phyloP scores from a whole-genome alignment of 2,888 invertebrate genomes.

The Perizoma affinitatum region DNA sequence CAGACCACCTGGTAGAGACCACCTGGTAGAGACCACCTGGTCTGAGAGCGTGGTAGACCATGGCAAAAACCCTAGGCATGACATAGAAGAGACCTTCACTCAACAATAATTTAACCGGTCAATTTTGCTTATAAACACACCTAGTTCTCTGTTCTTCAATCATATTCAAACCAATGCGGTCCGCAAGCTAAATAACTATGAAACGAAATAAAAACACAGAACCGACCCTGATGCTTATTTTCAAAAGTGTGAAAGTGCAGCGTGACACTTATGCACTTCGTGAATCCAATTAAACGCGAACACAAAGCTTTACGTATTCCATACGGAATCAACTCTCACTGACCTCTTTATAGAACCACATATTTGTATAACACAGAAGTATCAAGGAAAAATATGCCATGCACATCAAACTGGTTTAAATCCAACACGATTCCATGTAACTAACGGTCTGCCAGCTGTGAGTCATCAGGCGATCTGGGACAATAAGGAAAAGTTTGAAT shows the following conservation, averaged over 20 bases:
- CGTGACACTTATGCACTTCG: constrained; percentile 2
- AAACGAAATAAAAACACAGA: too few species aligned
- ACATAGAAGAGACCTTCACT: too few species aligned
- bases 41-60: too few species aligned
- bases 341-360: constrained; percentile 7
- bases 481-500: constrained; percentile 12
- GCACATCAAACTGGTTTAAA: constrained; percentile 8
- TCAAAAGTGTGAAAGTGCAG: constrained; percentile 11
- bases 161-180: too few species aligned
- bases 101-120: too few species aligned
- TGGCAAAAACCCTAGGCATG: too few species aligned
- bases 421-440: constrained; percentile 18
- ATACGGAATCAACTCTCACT: constrained; percentile 18
- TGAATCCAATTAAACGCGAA: constrained; percentile 9
- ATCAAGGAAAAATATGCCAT: constrained; percentile 12
- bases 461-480: constrained; percentile 13
- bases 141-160: too few species aligned
- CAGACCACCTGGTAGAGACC: too few species aligned
- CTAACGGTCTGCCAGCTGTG: constrained; percentile 17
- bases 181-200: too few species aligned
- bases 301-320: constrained; percentile 13
- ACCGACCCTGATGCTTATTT: too few species aligned
- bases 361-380: background rate
- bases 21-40: too few species aligned
- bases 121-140: too few species aligned